Base-by-base conservation (phyloP, 2,888 invertebrate genomes). In the Tipula lateralis region DNA sequence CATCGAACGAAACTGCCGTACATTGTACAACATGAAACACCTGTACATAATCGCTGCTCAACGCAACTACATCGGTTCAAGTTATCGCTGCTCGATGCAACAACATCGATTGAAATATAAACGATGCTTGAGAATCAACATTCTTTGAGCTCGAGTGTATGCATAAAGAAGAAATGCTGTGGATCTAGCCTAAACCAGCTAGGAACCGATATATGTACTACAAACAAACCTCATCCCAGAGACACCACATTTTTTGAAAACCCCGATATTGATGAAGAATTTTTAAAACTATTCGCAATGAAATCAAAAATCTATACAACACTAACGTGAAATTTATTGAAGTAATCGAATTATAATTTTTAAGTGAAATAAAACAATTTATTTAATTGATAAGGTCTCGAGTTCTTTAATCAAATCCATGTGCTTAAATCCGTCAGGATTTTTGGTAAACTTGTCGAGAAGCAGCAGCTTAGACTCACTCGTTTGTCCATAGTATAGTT, bases 371-470 rank as follows among this genome's bases (percentile, higher is more conserved):
- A 16, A 16, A 50, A 50, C 16, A 3, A 1, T 66, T 66, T 66
- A 66, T 66, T 66, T 9, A 66, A 66, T 66, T 30, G 30, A 30
- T 32, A 82, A 30, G 87, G 92, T 93, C 90, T 96, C 95, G 86
- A 96, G 91, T 88, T 96, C 94, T 82, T 92, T 91, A 85, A 97
- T 93, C 19, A 97, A 91, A 88, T 96, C 96, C 93, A 94, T 94
- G 87, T 97, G 95, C 87, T 95, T 94, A 88, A 97, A 97, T 84
- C 92, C 91, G 86, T 94, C 92, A 0, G 97, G 96, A 82, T 90
- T 91, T 50, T 92, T 91, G 0, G 93, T 95, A 86, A 97, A 97
- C 3, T 88, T 91, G 86, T 95, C 91, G 85, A 97, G 88, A 66
- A 97, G 89, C 83, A 92, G 89, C 0, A 92, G 88, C 88, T 95